Base-by-base conservation (phyloP, 2,113 vertebrate genomes). In the Nansenia antarctica region DNA sequence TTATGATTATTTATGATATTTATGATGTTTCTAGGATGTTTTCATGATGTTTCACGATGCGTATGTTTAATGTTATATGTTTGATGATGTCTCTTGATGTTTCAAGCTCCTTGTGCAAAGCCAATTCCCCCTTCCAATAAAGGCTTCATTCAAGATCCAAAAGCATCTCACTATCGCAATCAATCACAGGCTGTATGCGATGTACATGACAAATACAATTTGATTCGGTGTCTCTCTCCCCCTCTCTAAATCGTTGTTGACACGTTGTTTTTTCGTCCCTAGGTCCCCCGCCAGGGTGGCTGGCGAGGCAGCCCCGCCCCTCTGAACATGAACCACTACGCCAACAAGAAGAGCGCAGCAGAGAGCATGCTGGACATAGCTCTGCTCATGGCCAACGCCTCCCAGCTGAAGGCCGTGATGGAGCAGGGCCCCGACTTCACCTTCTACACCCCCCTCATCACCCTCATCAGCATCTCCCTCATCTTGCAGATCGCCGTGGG, bases 331-430 rank as follows among this genome's bases (percentile, higher is more conserved):
- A 96, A 97, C 88, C 92, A 93, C 80, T 96, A 96, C 0, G 93
- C 94, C 67, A 96, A 95, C 79, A 96, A 97, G 93, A 96, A 98
- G 90, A 97, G 94, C 0, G 95, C 93, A 0, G 95, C 95, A 0
- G 94, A 97, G 82, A 97, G 95, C 89, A 95, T 96, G 95, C 82
- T 96, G 90, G 95, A 98, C 78, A 83, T 97, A 2, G 95, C 95
- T 0, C 87, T 98, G 60, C 91, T 97, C 68, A 94, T 97, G 95
- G 97, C 96, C 78, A 97, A 96, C 0, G 94, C 95, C 0, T 96
- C 95, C 3, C 95, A 98, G 88, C 92, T 97, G 61, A 97, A 97
- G 76, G 94, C 94, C 0, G 92, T 96, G 11, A 83, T 96, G 70
- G 94, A 96, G 27, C 93, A 96, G 76, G 95, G 94, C 8, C 84